Conservation (phyloP, 2,797 vertebrate genomes). For the Lagodon rhomboides region DNA sequence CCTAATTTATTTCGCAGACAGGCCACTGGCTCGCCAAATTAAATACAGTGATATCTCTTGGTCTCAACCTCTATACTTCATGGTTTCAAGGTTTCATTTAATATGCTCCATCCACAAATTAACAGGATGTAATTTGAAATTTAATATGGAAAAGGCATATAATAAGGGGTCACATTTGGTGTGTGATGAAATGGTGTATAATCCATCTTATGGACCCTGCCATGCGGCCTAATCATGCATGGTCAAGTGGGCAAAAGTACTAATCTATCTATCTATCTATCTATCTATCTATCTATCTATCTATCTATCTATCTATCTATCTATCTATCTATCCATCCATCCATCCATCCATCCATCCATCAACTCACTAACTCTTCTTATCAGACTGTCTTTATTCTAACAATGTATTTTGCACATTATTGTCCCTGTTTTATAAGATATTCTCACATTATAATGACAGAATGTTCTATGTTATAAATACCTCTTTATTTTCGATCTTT, state of each 20-base stretch:
- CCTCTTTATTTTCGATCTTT: neutral
- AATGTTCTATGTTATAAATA: neutral
- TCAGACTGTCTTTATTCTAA: neutral
- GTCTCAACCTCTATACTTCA: slow-evolving; percentile 77
- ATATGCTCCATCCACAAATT: slow-evolving; percentile 80
- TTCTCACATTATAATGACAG: neutral
- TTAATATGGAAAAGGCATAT: slow-evolving; percentile 76
- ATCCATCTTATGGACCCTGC: slow-evolving; percentile 68
- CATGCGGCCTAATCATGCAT: slow-evolving; percentile 57
- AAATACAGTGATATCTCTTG: slow-evolving; percentile 73
- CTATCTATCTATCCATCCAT: neutral
- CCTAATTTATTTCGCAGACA: slow-evolving; percentile 76
- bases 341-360: too few species aligned
- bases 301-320: neutral
- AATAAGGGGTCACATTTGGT: slow-evolving; percentile 74
- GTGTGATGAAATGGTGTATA: slow-evolving; percentile 73
- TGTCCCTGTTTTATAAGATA: too few species aligned
- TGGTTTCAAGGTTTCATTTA: slow-evolving; percentile 82
- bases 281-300: neutral
- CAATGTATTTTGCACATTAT: neutral
- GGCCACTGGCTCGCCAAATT: slow-evolving; percentile 74
- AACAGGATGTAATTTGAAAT: slow-evolving; percentile 81
- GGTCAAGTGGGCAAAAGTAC: slow-evolving; percentile 53
- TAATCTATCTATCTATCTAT: neutral
- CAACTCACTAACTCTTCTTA: too few species aligned